Evolutionary conservation across 2,888 invertebrate genomes (phyloP), one percentile per base, ranked within the genome.

Genomic region (Brachyptera risi): DNA sequence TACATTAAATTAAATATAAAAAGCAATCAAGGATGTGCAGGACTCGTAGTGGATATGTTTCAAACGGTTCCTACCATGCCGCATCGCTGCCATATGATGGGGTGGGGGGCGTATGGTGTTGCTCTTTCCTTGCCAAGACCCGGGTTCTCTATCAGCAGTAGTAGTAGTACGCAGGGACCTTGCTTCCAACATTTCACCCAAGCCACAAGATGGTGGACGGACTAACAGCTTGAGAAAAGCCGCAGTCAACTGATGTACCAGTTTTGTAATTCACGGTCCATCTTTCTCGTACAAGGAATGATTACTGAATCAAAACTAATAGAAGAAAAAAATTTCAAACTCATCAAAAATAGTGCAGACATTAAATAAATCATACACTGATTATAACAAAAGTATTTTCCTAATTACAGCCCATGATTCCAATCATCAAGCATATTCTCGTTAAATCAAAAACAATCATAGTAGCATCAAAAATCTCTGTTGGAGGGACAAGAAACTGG

Each of bases 51-150:
- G 24, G 24, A 17, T 31, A 7, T 31, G 31, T 31, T 31, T 31
- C 31, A 11, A 31, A 31, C 5, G 42, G 42, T 35, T 54, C 76
- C 70, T 76, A 78, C 78, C 77, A 74, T 78, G 77, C 73, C 77
- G 75, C 75, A 78, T 77, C 70, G 76, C 78, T 72, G 78, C 77
- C 77, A 78, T 78, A 76, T 77, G 78, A 40, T 62, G 60, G 26
- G 61, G 59, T 50, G 61, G 59, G 49, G 63, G 59, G 13, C 63
- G 60, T 58, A 63, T 61, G 56, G 38, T 54, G 56, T 44, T 59
- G n/a, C n/a, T 58, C 62, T 64, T 49, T 38, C 58, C 37, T 57
- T 64, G 58, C 61, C 64, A 56, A 58, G 44, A 58, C 40, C 49
- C 37, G 21, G 62, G 51, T 19, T 61, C 60, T 56, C 56, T 40